Evolutionary conservation across 2,888 invertebrate genomes (phyloP), one percentile per base, ranked within the genome.

Genomic region (Ametastegia equiseti): DNA sequence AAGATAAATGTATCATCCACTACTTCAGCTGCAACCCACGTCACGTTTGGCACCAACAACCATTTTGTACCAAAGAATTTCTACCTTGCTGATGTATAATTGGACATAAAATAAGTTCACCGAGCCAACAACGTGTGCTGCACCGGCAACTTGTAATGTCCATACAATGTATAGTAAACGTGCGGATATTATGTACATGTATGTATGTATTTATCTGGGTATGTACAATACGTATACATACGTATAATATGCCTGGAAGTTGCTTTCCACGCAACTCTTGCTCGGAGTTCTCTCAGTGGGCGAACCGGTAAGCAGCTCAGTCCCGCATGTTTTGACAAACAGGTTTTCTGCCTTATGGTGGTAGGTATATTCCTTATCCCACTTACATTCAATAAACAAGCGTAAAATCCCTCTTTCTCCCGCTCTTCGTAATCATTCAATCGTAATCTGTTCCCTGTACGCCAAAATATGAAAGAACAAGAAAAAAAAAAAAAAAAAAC

Each of bases 291-390:
- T 39, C 15, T 36, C 19, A n/a, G 78, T 78, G 78, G 78, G 78
- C 78, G 78, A 78, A 78, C 78, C 78, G 78, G 78, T 78, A 75
- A 75, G 75, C 54, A 75, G n/a, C n/a, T n/a, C n/a, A n/a, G 57
- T 75, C 54, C 75, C 75, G 75, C 75, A 78, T 78, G 42, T 78
- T 78, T 78, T 78, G 78, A 78, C 78, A 78, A 78, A 78, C 78
- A 63, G 78, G 78, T 78, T 78, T 78, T 60, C 42, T 60, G 78
- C 45, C 78, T 39, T 78, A n/a, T n/a, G 60, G 27, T 78, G 15
- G 39, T n/a, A n/a, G 33, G 33, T 33, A 33, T 75, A 75, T 75
- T 75, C 75, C 75, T 39, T n/a, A n/a, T 42, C 23, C 19, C 42
- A 30, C 60, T 42, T 60, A 78, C 60, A 60, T 78, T 78, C 63